Evolutionary conservation across 2,113 vertebrate species (phyloP), one percentile per base, ranked within the genome.

Genomic region (Trogon melanurus): DNA sequence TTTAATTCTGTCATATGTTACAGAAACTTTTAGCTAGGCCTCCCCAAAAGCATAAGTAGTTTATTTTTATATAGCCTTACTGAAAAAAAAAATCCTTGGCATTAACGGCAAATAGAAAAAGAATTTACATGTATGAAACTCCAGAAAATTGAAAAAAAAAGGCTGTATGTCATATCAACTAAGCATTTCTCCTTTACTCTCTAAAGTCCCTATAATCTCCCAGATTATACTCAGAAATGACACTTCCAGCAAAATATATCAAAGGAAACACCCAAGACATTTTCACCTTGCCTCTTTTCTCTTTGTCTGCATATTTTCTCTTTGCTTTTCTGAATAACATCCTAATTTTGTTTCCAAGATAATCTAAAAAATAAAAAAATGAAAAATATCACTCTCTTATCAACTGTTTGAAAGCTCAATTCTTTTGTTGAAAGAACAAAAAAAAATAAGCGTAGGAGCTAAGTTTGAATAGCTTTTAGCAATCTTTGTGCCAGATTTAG

Each of bases 401-500:
- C 23, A 73, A 51, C 13, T 23, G 51, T 61, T 79, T 73, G 54
- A 88, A 80, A 79, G 25, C 44, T 34, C 8, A 23, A 44, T 48
- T 73, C 64, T 95, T 79, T 79, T 67, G 36, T 36, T 66, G 48
- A 32, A 73, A 82, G 51, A 89, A 54, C 27, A 90, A 91, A 88
- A 84, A 81, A 90, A 44, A 41, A 44, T n/a, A 73, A 47, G 47
- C 23, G 13, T 54, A 79, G 48, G 47, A 88, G 19, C 25, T 41
- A 83, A 86, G 41, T 84, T 67, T 91, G 80, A 95, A 79, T 65
- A 91, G 65, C 62, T 87, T 93, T 92, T 75, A 87, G 36, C 36
- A 81, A 91, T 32, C 17, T 79, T 11, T 65, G 47, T 84, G 73
- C 50, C 88, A 95, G 70, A 95, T 92, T 95, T 90, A 85, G 73